These are phyloP conservation scores for Epinotia demarniana DNA, from an alignment of 2,888 invertebrate species.

Conservation along the genomic window DNA sequence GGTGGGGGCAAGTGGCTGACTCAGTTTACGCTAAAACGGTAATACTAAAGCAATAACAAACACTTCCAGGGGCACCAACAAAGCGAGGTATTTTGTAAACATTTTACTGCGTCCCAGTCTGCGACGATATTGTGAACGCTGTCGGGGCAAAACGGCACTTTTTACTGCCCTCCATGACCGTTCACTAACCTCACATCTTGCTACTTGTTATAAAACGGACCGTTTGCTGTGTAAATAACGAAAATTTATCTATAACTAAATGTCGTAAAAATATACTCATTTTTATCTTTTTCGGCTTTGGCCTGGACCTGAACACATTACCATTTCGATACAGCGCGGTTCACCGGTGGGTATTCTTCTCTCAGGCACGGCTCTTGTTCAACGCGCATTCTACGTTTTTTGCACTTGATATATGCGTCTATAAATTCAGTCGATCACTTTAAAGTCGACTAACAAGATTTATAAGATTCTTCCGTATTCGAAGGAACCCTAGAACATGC, in stretches of 20 bases:
- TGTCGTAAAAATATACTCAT: conserved; percentile 7
- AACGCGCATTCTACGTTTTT: conserved; percentile 6
- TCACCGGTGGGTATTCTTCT: conserved; percentile 6
- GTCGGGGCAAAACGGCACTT: conserved; percentile 76
- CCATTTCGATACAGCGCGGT: background rate
- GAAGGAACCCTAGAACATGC: conserved; percentile 38
- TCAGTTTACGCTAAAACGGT: conserved; percentile 66
- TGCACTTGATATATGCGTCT: conserved; percentile 14
- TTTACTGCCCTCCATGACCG: conserved; percentile 76
- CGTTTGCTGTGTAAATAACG: conserved; percentile 24
- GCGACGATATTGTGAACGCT: conserved; percentile 79
- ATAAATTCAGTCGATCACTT: conserved; percentile 41
- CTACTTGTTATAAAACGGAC: conserved; percentile 52
- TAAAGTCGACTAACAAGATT: conserved; percentile 39
- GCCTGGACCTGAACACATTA: background rate
- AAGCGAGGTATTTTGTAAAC: conserved; percentile 80
- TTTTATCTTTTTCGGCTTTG: conserved; percentile 5
- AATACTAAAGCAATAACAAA: conserved; percentile 76
- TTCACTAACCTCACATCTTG: conserved; percentile 62
- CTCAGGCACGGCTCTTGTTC: conserved; percentile 14
- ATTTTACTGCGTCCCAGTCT: conserved; percentile 81
- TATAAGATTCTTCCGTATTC: conserved; percentile 35
- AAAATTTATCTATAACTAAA: conserved; percentile 12
- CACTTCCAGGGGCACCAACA: conserved; percentile 66
- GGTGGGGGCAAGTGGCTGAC: conserved; percentile 44